A percentile compares a stretch with the other conserved stretches of the same genome.
phyloP scores from a whole-genome alignment of 2,113 vertebrate species.

The Equus przewalskii region DNA sequence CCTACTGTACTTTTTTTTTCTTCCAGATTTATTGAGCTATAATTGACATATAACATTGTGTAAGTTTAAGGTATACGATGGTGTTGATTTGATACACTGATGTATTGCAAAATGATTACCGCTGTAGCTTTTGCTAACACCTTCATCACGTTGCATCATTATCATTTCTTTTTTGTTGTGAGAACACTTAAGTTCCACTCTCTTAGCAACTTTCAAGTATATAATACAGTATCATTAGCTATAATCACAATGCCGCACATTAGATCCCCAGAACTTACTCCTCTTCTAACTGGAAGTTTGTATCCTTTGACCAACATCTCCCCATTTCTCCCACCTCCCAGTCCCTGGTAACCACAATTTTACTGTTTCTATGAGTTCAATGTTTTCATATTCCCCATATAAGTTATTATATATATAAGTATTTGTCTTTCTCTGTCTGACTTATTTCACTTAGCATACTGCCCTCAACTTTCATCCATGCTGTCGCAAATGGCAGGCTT shows the following conservation, averaged over 20 bases:
- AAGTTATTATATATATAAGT: background rate
- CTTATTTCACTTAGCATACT: background rate
- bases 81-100: background rate
- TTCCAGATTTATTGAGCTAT: background rate
- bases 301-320: background rate
- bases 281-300: background rate
- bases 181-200: background rate
- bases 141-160: background rate
- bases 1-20: background rate
- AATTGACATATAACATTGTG: background rate
- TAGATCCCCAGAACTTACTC: background rate
- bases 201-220: conserved; percentile 20
- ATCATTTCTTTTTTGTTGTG: background rate
- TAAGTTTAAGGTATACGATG: background rate
- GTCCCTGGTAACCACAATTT: background rate
- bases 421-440: background rate
- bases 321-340: background rate
- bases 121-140: background rate
- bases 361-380: background rate
- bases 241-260: background rate
- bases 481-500: background rate
- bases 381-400: background rate
- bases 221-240: background rate
- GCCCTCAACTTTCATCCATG: background rate
- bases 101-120: background rate